Percentiles rank a stretch among this genome's conserved stretches.
Evolutionary conservation across 1,140 invertebrate species (phyloP).

Genomic region (Phthorimaea operculella): DNA sequence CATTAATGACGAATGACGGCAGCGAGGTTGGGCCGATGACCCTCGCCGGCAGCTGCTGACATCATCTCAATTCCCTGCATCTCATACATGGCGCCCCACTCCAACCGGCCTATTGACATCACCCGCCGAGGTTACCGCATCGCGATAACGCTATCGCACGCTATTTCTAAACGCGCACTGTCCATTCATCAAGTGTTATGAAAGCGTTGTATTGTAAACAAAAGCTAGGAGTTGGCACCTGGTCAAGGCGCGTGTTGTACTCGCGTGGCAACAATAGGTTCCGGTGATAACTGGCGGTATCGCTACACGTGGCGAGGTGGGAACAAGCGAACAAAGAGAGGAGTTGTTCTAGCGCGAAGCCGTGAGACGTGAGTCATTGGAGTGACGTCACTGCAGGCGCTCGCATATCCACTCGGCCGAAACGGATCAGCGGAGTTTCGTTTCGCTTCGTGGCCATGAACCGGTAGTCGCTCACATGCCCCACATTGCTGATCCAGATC

Average conservation of each 20-base stretch:
- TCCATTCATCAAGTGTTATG: too few species aligned
- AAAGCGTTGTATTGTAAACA: not conserved
- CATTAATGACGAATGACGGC: constrained; percentile 5
- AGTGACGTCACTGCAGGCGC: constrained; percentile 2
- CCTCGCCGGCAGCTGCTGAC: not conserved
- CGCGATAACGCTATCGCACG: not conserved
- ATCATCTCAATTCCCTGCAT: constrained; percentile 4
- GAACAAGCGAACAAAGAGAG: constrained; percentile 1
- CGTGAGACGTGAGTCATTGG: constrained; percentile 1
- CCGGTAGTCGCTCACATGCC: not conserved
- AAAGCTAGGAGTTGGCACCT: not conserved
- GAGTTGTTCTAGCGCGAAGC: not conserved
- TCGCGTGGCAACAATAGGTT: not conserved
- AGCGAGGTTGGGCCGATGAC: constrained; percentile 4
- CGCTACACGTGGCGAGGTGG: constrained; percentile 1
- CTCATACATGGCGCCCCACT: not conserved
- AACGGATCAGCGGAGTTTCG: not conserved
- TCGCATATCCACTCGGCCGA: not conserved
- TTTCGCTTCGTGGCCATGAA: not conserved
- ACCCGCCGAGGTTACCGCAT: not conserved
- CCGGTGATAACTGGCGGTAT: not conserved
- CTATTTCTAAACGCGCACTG: too few species aligned
- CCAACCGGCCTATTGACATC: not conserved
- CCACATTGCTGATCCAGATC: too few species aligned
- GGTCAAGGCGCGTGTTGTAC: not conserved